Evolutionary conservation across 1,140 invertebrate genomes (phyloP), one percentile per base, ranked within the genome.

Genomic region (Heliconius hermathena): DNA sequence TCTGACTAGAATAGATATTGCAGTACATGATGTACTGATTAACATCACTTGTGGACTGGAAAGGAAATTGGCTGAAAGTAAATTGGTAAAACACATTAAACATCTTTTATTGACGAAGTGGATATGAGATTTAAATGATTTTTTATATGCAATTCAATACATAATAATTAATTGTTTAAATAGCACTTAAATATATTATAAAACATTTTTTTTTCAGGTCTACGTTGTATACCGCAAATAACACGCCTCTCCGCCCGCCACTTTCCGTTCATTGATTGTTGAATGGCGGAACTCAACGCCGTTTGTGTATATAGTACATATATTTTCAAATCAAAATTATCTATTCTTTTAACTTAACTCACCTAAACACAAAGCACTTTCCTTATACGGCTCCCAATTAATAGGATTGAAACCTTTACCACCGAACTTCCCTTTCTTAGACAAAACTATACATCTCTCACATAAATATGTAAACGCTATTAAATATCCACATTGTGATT

Each of bases 401-500:
- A 82, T 84, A 36, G 94, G 85, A 73, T 82, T 89, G 73, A 95
- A 94, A 3, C 90, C 91, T 82, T 94, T 92, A 0, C 90, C 93
- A 11, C 91, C 93, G 71, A 94, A 94, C 78, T 91, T 91, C 3
- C 87, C 89, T 29, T 84, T 87, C 85, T 94, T 95, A 76, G 93
- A 87, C 76, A 95, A 86, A 29, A 92, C 92, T 22, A 97, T 93
- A 89, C 95, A 96, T 74, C 96, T 94, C 79, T 97, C 97, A 80
- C 97, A 95, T 82, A 96, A 94, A 87, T 96, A 96, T 16, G 96
- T 96, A 49, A 97, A 91, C 3, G 96, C 96, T 29, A 97, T 89
- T 33, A 98, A 87, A 57, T 96, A 96, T 0, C 97, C 97, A 85
- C 98, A 97, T 85, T 98, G 97, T 3, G 95, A 92, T 90, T 98